phyloP scores from a whole-genome alignment of 2,888 invertebrate genomes.

The Anticlea derivata region DNA sequence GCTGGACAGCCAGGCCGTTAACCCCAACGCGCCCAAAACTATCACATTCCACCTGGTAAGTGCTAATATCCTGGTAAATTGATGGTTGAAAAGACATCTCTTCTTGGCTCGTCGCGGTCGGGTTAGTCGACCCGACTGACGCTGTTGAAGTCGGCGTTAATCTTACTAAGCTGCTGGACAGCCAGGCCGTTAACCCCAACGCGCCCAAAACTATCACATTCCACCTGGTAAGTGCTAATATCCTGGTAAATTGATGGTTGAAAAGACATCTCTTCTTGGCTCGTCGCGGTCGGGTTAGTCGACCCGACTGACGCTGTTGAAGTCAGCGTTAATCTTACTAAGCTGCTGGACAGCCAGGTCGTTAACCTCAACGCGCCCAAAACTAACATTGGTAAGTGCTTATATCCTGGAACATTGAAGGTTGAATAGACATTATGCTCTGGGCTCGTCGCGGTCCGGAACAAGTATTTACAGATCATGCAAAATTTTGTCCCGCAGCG shows the following conservation, averaged over 20 bases:
- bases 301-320: conserved; percentile 84
- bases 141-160: conserved; percentile 59
- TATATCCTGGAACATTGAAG: no score
- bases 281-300: conserved; percentile 97
- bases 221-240: conserved; percentile 62
- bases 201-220: conserved; percentile 56
- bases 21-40: conserved; percentile 31
- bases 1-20: conserved; percentile 41
- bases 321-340: conserved; percentile 57
- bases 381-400: conserved; percentile 60
- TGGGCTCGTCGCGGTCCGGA: conserved; percentile 97
- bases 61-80: no score
- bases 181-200: conserved; percentile 23
- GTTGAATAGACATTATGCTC: conserved; percentile 97
- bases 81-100: no score
- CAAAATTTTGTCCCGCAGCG: no score
- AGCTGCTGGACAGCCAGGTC: conserved; percentile 49
- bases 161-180: conserved; percentile 55
- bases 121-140: conserved; percentile 90
- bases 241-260: no score
- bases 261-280: conserved; percentile 96
- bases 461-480: no score
- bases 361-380: conserved; percentile 27
- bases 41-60: conserved; percentile 72
- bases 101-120: conserved; percentile 96